Base-by-base conservation (phyloP, 2,113 vertebrate species). In the Sinosuthora webbiana region DNA sequence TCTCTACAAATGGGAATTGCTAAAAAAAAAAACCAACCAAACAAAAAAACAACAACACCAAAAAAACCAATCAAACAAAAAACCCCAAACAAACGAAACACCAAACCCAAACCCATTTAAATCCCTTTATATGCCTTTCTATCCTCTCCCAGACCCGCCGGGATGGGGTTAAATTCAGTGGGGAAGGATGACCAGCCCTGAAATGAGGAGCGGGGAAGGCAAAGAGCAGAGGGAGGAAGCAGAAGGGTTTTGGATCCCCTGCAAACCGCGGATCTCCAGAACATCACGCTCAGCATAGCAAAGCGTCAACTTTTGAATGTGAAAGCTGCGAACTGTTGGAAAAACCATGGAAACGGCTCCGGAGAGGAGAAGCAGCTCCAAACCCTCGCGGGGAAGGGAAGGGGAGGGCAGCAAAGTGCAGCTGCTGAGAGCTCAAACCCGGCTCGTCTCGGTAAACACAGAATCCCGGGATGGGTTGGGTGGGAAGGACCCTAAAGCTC, bases 331-430 rank as follows among this genome's bases (percentile, higher is more conserved):
- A 22, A 21, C 42, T 41, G 17, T 11, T 39, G 83, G 73, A 90
- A 93, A 93, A 95, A 88, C 80, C 91, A 92, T 75, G 85, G 85
- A 70, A 95, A 80, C 71, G 15, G 20, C 41, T 5, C 14, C 3
- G 6, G 37, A 33, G 59, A 45, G 77, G 59, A 74, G 17, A 25
- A 30, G 6, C 13, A 8, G 49, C 31, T 73, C 37, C 27, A 5
- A 35, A n/a, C 15, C 3, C 13, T 5, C 0, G 5, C 41, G 6
- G 65, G 33, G 25, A 39, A 10, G 55, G 5, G 42, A 64, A 37
- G 11, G 28, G 27, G 37, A 73, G 45, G 37, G 69, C 64, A 55
- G 31, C 39, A 10, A 28, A 10, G 39, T 8, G 49, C 1, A 1
- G 28, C 13, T n/a, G 56, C 30, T 20, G 62, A 2, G 55, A n/a